Percentiles rank a stretch among this genome's conserved stretches.
Evolutionary conservation across 2,797 vertebrate genomes (phyloP).

Genomic region (Diplodus sargus): DNA sequence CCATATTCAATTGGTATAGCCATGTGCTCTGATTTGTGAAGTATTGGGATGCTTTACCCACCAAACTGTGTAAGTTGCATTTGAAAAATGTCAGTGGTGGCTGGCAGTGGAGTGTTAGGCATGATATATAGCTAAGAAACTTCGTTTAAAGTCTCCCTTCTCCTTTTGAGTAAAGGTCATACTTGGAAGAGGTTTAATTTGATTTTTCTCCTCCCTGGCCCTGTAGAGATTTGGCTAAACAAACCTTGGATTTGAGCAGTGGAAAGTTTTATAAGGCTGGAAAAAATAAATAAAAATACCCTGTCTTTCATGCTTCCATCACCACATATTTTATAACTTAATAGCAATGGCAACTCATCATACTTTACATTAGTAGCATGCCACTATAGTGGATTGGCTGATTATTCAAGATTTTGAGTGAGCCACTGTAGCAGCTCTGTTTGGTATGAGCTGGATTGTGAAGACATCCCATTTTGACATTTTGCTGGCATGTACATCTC

Average conservation of each 20-base stretch:
- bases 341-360: slow-evolving; percentile 4
- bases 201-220: slow-evolving; percentile 36
- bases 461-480: background rate
- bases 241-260: slow-evolving; percentile 19
- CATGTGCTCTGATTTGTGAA: background rate
- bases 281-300: slow-evolving; percentile 25
- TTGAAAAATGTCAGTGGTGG: slow-evolving; percentile 17
- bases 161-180: slow-evolving; percentile 57
- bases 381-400: background rate
- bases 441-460: background rate
- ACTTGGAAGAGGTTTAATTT: slow-evolving; percentile 39
- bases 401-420: slow-evolving; percentile 21
- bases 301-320: slow-evolving; percentile 47
- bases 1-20: background rate
- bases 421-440: slow-evolving; percentile 5
- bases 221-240: slow-evolving; percentile 41
- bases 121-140: slow-evolving; percentile 31
- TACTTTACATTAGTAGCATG: slow-evolving; percentile 4
- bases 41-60: background rate
- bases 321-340: slow-evolving; percentile 7
- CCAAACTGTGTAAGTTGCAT: slow-evolving; percentile 14
- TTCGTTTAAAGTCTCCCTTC: slow-evolving; percentile 23
- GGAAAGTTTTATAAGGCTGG: slow-evolving; percentile 31
- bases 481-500: background rate
- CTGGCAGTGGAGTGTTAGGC: slow-evolving; percentile 5